Evolutionary conservation across 2,797 vertebrate genomes (phyloP).

Genomic region (Onychomys arenicola): DNA sequence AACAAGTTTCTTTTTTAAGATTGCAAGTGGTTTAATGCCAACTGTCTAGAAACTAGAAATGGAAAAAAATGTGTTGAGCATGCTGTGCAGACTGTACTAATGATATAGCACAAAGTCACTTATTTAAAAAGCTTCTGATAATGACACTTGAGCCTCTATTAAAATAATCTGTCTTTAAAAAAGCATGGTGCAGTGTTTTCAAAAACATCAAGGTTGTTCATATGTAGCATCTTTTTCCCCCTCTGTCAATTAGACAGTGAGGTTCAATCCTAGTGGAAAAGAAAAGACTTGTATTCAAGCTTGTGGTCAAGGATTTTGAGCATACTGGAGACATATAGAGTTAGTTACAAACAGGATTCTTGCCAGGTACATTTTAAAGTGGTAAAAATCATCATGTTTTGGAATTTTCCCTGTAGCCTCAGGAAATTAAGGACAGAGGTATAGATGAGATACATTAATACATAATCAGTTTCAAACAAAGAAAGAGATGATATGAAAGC

Average conservation of each 20-base stretch:
- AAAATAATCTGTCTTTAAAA: background rate
- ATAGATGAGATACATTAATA: background rate
- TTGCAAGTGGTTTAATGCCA: background rate
- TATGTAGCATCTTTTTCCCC: background rate
- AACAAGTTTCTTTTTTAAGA: background rate
- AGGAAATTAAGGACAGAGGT: background rate
- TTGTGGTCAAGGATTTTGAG: background rate
- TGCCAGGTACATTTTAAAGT: background rate
- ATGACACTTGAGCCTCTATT: background rate
- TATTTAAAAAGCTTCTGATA: slow-evolving; percentile 2
- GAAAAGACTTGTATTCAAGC: background rate
- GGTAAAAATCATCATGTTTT: background rate
- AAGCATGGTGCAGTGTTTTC: background rate
- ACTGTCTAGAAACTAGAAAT: slow-evolving; percentile 34
- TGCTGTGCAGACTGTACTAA: background rate
- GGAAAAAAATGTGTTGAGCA: background rate
- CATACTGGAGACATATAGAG: background rate
- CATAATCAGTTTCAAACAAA: background rate
- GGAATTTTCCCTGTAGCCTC: background rate
- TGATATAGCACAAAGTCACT: background rate
- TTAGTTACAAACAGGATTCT: background rate
- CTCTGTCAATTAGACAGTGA: background rate
- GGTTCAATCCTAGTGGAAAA: background rate
- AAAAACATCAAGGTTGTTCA: background rate
- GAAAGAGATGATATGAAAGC: background rate